Evolutionary conservation across 1,140 invertebrate species (phyloP).

Genomic region (Aphaenogaster rudis): DNA sequence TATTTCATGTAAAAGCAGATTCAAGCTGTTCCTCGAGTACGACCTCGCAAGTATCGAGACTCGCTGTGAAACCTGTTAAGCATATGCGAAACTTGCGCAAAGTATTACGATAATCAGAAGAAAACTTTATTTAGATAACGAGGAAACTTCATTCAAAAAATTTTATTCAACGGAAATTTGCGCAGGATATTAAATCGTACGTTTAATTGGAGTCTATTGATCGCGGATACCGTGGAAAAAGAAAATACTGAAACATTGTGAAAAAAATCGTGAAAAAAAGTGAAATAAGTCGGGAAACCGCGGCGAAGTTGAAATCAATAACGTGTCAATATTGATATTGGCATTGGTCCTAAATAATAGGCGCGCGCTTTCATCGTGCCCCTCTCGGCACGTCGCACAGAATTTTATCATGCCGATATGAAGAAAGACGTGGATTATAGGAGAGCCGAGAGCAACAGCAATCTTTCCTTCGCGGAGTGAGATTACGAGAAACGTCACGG

Average conservation of each 20-base stretch:
- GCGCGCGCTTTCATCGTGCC: not conserved
- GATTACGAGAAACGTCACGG: not conserved
- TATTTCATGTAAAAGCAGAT: not conserved
- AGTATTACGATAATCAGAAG: not conserved
- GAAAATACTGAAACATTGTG: not conserved
- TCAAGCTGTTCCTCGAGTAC: not conserved
- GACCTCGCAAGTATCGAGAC: not conserved
- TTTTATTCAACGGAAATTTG: not conserved
- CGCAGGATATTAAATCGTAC: not conserved
- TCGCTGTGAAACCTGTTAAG: slow-evolving; percentile 2
- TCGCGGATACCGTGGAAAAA: not conserved
- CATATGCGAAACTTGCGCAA: slow-evolving; percentile 4
- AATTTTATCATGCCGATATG: slow-evolving; percentile 7
- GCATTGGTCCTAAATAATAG: slow-evolving; percentile 25
- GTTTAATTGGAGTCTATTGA: slow-evolving; percentile 49
- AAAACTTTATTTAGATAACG: not conserved
- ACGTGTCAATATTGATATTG: slow-evolving; percentile 55
- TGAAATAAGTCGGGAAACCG: slow-evolving; percentile 25
- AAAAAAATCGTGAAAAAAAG: slow-evolving; percentile 37
- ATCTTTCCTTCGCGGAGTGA: not conserved
- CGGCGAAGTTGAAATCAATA: slow-evolving; percentile 49
- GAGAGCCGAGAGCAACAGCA: not conserved
- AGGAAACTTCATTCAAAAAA: not conserved
- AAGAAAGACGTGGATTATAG: not conserved
- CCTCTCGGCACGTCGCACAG: too few relatives aligned